phyloP scores from a whole-genome alignment of 2,888 invertebrate species.

The Chloroclystis v-ata region DNA sequence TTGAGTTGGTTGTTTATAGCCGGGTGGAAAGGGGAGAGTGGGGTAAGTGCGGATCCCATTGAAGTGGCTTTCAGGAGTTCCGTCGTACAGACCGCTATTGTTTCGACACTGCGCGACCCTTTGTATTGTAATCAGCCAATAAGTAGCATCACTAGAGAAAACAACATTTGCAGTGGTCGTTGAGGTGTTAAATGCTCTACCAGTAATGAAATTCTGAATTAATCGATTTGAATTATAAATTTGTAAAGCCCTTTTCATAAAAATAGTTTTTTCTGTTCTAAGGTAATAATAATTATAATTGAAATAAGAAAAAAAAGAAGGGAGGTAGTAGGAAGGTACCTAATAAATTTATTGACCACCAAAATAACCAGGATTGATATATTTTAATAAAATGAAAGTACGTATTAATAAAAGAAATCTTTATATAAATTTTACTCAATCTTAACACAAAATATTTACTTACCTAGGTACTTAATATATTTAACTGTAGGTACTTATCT shows the following conservation, averaged over 20 bases:
- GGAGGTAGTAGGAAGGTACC: background rate
- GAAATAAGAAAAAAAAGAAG: background rate
- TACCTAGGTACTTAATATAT: too few relatives aligned
- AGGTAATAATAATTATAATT: background rate
- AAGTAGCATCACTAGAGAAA: slow-evolving; percentile 17
- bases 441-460: too few relatives aligned
- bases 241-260: too few relatives aligned
- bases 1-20: slow-evolving; percentile 10
- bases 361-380: too few relatives aligned
- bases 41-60: slow-evolving; percentile 33
- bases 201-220: too few relatives aligned
- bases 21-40: slow-evolving; percentile 3
- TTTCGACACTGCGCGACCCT: slow-evolving; percentile 51
- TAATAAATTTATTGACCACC: too few relatives aligned
- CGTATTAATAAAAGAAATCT: too few relatives aligned
- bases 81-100: slow-evolving; percentile 53
- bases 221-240: too few relatives aligned
- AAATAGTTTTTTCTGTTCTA: too few relatives aligned
- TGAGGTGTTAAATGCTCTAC: background rate
- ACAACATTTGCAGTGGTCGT: slow-evolving; percentile 2
- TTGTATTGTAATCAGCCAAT: slow-evolving; percentile 38
- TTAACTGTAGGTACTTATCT: too few relatives aligned
- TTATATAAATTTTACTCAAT: too few relatives aligned
- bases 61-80: slow-evolving; percentile 50
- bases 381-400: too few relatives aligned